Base-by-base conservation (phyloP, 2,797 vertebrate species). In the Poliocrania exsul region DNA sequence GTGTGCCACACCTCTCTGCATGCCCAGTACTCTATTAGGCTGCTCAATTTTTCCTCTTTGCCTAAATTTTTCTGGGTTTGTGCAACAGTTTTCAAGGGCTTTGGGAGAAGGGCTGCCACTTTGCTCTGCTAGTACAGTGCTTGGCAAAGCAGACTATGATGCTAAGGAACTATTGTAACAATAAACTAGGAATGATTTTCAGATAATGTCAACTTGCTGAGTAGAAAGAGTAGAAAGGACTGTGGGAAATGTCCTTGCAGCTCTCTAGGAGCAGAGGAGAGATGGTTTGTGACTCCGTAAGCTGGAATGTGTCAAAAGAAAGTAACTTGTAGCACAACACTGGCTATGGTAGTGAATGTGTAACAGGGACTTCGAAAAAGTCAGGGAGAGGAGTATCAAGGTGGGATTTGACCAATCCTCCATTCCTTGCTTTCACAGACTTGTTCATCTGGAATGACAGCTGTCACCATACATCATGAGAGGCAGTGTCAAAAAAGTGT, bases 381-480 rank as follows among this genome's bases (percentile, higher is more conserved):
- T 4, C 3, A 9, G 15, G 18, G n/a, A 72, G 44, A 19, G 38
- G 13, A n/a, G 14, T 58, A 31, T 61, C 31, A 44, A 70, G 62
- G 51, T 84, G 44, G 56, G 44, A 54, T 86, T 66, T 1, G 5
- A 33, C 11, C 29, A 62, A 6, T 10, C 50, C 40, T 49, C 61
- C 2, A 0, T 90, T 61, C 16, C 11, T 88, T 88, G 24, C 54
- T 86, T 83, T 86, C 46, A 7, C 44, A 21, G n/a, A 11, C 3
- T 31, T 88, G 16, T 77, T 95, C 47, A 62, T 90, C 29, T 95
- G 92, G 61, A 96, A 75, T 81, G 92, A 89, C 81, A 91, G 62
- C 79, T 94, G 91, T 93, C 70, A 83, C 16, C 14, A 42, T 29
- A n/a, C 35, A 77, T 88, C 23, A 3, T 54, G 46, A 72, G 31